Conservation (phyloP, 2,797 vertebrate genomes). For the Eulemur albifrons region DNA sequence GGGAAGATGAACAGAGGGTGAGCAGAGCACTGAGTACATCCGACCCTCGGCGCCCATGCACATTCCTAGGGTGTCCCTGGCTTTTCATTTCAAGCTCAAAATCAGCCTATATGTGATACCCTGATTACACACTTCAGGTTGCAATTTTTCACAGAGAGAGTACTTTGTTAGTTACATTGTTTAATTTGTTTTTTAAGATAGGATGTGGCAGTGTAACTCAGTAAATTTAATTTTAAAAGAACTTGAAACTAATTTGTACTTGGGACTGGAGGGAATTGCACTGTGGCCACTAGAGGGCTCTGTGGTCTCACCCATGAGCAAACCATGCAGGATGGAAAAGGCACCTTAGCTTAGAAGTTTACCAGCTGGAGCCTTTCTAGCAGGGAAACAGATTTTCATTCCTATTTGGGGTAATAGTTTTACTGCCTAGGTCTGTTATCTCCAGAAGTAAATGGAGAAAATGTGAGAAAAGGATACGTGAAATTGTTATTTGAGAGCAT, state of each 20-base stretch:
- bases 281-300: constrained; percentile 37
- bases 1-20: too few species aligned
- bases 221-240: background rate
- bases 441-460: background rate
- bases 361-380: background rate
- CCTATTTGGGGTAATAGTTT: rapidly evolving
- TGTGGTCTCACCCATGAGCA: background rate
- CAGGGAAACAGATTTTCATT: too few species aligned
- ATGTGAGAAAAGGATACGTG: background rate
- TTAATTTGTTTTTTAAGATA: background rate
- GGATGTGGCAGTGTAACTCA: background rate
- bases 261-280: background rate
- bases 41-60: background rate
- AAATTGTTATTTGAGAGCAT: background rate
- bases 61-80: rapidly evolving
- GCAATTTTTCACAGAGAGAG: background rate
- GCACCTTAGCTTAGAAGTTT: background rate
- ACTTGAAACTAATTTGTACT: rapidly evolving
- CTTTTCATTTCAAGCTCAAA: background rate
- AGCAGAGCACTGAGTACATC: background rate
- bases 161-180: background rate
- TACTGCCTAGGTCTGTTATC: rapidly evolving
- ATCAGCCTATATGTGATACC: too few species aligned
- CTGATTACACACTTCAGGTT: background rate
- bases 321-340: rapidly evolving